Evolutionary conservation across 2,113 vertebrate genomes (phyloP).

Genomic region (Damaliscus lunatus): DNA sequence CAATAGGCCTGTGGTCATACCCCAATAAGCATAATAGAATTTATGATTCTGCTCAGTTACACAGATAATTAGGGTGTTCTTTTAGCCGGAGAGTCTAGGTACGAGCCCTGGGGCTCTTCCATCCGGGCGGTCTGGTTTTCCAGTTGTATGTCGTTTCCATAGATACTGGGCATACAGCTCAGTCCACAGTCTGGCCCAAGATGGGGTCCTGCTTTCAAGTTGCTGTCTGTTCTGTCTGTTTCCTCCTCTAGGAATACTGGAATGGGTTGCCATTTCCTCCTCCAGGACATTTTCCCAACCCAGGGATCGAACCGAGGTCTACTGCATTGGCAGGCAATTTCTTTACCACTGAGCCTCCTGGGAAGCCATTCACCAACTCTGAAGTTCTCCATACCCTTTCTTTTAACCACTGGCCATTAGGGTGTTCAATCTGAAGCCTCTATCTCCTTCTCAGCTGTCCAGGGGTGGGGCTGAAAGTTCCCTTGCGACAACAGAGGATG

Average conservation of each 20-base stretch:
- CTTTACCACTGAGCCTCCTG: background rate
- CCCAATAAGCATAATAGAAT: background rate
- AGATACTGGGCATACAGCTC: background rate
- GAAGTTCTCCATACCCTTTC: background rate
- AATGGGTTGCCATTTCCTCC: background rate
- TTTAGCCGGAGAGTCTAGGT: background rate
- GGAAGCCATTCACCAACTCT: background rate
- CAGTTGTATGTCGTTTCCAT: background rate
- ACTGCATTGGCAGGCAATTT: background rate
- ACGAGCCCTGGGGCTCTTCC: background rate
- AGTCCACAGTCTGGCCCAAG: background rate
- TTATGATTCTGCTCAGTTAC: background rate
- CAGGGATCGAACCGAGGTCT: accelerated
- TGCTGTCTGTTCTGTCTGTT: background rate
- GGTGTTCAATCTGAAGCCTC: background rate
- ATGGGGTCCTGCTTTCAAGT: background rate
- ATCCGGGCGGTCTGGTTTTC: background rate
- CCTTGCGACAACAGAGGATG: background rate
- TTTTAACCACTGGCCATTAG: background rate
- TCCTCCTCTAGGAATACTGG: background rate
- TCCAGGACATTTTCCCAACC: background rate
- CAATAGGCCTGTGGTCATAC: background rate
- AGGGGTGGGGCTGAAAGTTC: background rate
- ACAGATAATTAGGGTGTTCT: background rate
- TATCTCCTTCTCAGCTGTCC: background rate